Conservation (phyloP, 1,140 invertebrate genomes). For the Muscidifurax raptorellus region DNA sequence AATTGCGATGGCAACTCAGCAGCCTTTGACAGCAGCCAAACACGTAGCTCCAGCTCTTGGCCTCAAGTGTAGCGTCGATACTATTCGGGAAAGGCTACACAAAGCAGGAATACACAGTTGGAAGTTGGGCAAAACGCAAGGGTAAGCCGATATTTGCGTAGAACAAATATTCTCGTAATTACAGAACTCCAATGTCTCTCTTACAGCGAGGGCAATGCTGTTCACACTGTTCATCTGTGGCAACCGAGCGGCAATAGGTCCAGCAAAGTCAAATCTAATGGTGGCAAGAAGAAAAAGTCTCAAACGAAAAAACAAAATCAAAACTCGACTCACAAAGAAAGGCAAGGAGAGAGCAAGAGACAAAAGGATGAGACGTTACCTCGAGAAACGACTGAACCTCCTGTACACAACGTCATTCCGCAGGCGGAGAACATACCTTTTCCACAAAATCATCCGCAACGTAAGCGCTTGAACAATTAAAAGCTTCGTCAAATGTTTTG, state of each 20-base stretch:
- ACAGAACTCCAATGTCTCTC: slow-evolving; percentile 23
- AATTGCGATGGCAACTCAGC: slow-evolving; percentile 72
- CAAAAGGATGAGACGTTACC: slow-evolving; percentile 38
- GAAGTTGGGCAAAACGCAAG: slow-evolving; percentile 73
- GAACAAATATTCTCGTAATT: not conserved
- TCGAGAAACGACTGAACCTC: slow-evolving; percentile 53
- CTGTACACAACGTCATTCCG: slow-evolving; percentile 55
- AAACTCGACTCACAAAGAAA: not conserved
- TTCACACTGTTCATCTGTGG: slow-evolving; percentile 73
- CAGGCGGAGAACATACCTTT: slow-evolving; percentile 60
- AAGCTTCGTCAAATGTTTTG: slow-evolving; percentile 35
- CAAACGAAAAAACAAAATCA: slow-evolving; percentile 58
- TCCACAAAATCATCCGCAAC: slow-evolving; percentile 58
- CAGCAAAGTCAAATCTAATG: slow-evolving; percentile 66
- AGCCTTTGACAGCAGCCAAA: slow-evolving; percentile 73
- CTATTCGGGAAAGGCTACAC: slow-evolving; percentile 71
- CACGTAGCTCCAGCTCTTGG: slow-evolving; percentile 71
- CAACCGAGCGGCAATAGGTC: slow-evolving; percentile 73
- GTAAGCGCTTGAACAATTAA: slow-evolving; percentile 31
- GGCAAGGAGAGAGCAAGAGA: slow-evolving; percentile 20
- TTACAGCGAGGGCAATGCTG: slow-evolving; percentile 69
- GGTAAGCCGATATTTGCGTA: slow-evolving; percentile 56
- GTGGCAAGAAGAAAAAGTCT: slow-evolving; percentile 64
- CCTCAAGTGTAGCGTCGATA: slow-evolving; percentile 73
- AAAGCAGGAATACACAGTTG: slow-evolving; percentile 74